Evolutionary conservation across 2,888 invertebrate genomes (phyloP), one percentile per base, ranked within the genome.

Genomic region (Brachyptera risi): DNA sequence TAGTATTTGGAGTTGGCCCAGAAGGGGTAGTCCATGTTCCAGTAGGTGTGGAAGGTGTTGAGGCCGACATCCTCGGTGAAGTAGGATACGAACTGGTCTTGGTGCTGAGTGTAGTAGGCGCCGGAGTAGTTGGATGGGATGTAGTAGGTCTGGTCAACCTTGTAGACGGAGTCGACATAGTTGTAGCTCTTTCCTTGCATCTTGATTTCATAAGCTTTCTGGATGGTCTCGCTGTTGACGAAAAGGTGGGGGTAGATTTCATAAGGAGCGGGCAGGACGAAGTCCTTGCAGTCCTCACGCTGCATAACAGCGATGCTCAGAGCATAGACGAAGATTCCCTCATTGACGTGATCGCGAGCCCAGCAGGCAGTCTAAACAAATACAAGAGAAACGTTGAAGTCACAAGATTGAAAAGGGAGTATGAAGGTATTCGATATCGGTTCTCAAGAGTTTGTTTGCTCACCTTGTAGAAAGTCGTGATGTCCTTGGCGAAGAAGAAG

Each of bases 1-100:
- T 68, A 68, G 72, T 66, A 67, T 23, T 80, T 75, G 58, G 80
- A 79, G 51, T 78, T 76, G 71, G 85, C 75, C 82, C 84, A 85
- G 79, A 83, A 84, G 38, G 87, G 84, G 69, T 79, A 79, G 61
- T 82, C 79, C 64, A 79, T 71, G 69, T 86, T 82, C 76, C 83
- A 80, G 73, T 80, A 83, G 73, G 80, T 83, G 76, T 87, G 87
- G 74, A 79, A 86, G 0, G 80, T 70, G 73, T 86, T 87, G 69
- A 85, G 75, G 62, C 84, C 86, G 67, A 87, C 76, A 69, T 88
- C 88, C 70, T 88, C 86, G 31, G 83, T 84, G 74, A 86, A 85
- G 74, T 88, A 88, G 37, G 82, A 77, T 60, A 88, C 13, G 35
- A 35, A 11, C 23, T 56, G 40, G 15, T 65, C 64, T 5, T 58